Base-by-base conservation (phyloP, 2,888 invertebrate species). In the Tinea pellionella region DNA sequence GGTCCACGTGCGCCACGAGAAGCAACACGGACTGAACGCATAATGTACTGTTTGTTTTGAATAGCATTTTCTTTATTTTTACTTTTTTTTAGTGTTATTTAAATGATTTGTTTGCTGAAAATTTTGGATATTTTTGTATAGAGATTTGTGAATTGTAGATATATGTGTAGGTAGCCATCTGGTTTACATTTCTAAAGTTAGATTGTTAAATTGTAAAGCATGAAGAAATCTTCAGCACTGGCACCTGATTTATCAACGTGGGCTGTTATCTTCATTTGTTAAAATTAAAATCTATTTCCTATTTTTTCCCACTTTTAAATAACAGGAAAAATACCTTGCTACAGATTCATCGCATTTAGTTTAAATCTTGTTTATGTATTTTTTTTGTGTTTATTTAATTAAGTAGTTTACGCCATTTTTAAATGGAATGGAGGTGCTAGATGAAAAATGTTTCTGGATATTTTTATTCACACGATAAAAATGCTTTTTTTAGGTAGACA, bases 131-230 rank as follows among this genome's bases (percentile, higher is more conserved):
- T 55, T 55, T 53, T 55, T 55, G 24, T 78, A 79, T 78, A 13
- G 24, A 13, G 78, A 78, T 74, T 78, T 37, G 37, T 37, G 47
- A 78, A 77, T 74, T 77, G 82, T 75, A 59, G 24, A 6, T 24
- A 24, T 24, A 24, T 24, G 24, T 24, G 24, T 51, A 77, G 75
- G 74, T 78, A 75, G 87, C 85, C 86, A 87, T 87, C 86, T 87
- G 86, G 86, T 78, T 82, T 81, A 77, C 79, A 82, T 83, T 72
- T 84, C 86, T 87, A 87, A 85, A 86, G 81, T 87, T 87, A 87
- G 86, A 83, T 80, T 82, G 80, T 80, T 79, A 81, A 83, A 84
- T 83, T 82, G 84, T 86, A 82, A 85, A 87, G 81, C 77, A 74
- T 74, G 73, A 16, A 73, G 74, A 75, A 78, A 78, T 78, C 78